Base-by-base conservation (phyloP, 2,797 vertebrate genomes). In the Myotis pilosus region DNA sequence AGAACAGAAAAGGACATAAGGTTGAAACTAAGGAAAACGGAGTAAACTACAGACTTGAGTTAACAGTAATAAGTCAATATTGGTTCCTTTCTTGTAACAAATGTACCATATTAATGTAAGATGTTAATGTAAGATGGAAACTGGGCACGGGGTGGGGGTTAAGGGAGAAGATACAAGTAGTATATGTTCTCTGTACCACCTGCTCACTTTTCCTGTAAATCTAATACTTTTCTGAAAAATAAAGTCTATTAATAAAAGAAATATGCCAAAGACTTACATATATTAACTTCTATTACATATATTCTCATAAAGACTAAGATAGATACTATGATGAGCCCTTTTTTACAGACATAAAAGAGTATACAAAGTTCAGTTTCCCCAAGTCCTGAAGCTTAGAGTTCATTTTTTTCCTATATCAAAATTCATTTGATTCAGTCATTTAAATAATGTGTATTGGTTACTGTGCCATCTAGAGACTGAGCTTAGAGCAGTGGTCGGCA, bases 381-480 rank as follows among this genome's bases (percentile, higher is more conserved):
- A 82, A 49, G 2, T 82, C 41, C 85, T 95, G 38, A 78, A 16
- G 41, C 28, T 90, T 57, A 69, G 1, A 41, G 55, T 51, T 41
- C 69, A 38, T 1, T 13, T 89, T 89, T 82, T 55, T 74, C 95
- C 72, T 49, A 10, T 16, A 90, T 85, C 44, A 88, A 89, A 85
- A 66, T 66, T 13, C 76, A 87, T 87, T 85, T 78, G 72, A 82
- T 68, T 78, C 41, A 66, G 22, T 89, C 23, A 69, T 75, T 92
- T 95, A 91, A 89, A 82, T 89, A 80, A 89, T 51, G 22, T 62
- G 2, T 87, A 76, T 36, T 68, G 30, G 80, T 94, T 80, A 57
- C 11, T 68, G 23, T 68, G 33, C 55, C 60, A 92, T 17, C 23
- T 12, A 94, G 12, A n/a, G 36, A 69, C 80, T 47, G 33, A 83